A percentile compares a stretch with the other conserved stretches of the same genome.
Conservation (phyloP, 2,113 vertebrate genomes). For the Sinocyclocheilus maitianheensis region DNA sequence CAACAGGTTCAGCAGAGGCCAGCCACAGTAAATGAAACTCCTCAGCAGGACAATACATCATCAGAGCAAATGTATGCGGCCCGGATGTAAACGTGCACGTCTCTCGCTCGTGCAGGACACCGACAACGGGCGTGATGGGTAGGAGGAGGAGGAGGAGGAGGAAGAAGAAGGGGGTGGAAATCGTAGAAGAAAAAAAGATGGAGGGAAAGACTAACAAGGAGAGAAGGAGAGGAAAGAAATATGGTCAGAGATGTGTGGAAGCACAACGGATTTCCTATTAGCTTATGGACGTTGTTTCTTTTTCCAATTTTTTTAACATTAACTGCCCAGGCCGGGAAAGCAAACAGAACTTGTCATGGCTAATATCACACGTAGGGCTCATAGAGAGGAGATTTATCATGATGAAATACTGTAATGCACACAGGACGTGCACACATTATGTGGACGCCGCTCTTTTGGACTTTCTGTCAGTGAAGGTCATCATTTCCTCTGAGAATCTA, state of each 20-base stretch:
- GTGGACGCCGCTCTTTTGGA: slow-evolving; percentile 7
- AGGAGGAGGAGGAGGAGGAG: slow-evolving; percentile 74
- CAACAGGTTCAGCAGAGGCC: slow-evolving; percentile 99
- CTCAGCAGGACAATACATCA: slow-evolving; percentile 99
- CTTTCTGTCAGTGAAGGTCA: slow-evolving; percentile 31
- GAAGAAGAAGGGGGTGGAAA: slow-evolving; percentile 66
- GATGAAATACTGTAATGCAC: slow-evolving; percentile 2
- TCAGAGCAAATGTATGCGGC: slow-evolving; percentile 93
- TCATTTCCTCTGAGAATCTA: not conserved
- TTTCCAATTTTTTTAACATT: slow-evolving; percentile 40
- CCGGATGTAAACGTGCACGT: slow-evolving; percentile 84
- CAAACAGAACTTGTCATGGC: slow-evolving; percentile 40
- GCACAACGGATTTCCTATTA: slow-evolving; percentile 45
- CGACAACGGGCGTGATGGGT: slow-evolving; percentile 91
- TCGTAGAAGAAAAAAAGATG: slow-evolving; percentile 62
- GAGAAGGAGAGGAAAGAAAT: slow-evolving; percentile 11
- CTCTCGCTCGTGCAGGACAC: slow-evolving; percentile 75
- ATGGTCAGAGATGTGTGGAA: slow-evolving; percentile 18
- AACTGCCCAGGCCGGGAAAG: slow-evolving; percentile 22
- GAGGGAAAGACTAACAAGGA: slow-evolving; percentile 62
- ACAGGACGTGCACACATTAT: not conserved
- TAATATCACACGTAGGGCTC: slow-evolving; percentile 36
- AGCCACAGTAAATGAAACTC: slow-evolving; percentile 99
- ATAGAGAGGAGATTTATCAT: slow-evolving; percentile 42
- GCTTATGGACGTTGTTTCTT: slow-evolving; percentile 28